Evolutionary conservation across 2,113 vertebrate genomes (phyloP).

Genomic region (Cepphus grylle): DNA sequence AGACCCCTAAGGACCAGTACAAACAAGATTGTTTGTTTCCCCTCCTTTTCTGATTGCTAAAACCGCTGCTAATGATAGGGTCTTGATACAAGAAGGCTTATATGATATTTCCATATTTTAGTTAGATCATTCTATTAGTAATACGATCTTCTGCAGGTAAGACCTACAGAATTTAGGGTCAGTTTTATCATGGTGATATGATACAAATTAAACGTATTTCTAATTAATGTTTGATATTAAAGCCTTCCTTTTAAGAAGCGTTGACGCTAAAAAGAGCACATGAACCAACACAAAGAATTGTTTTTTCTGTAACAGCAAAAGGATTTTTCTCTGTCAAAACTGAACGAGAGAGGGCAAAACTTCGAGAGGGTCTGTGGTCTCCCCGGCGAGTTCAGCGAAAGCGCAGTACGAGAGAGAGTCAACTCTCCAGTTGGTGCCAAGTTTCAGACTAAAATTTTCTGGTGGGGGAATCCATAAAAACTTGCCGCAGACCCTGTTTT

Average conservation of each 20-base stretch:
- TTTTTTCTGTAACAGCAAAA: not conserved
- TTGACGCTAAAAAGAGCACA: not conserved
- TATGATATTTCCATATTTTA: not conserved
- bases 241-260: not conserved
- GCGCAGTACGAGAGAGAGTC: not conserved
- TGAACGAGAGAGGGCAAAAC: not conserved
- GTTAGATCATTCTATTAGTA: not conserved
- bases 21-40: not conserved
- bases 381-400: not conserved
- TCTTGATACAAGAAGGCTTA: not conserved
- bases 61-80: not conserved
- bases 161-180: not conserved
- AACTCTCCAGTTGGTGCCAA: not conserved
- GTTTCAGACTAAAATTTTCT: not conserved
- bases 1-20: not conserved
- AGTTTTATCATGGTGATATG: not conserved
- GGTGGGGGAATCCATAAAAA: not conserved
- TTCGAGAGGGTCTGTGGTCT: not conserved
- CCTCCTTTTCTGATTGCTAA: not conserved
- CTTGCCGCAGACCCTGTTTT: not conserved
- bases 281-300: not conserved
- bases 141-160: not conserved
- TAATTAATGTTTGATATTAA: not conserved
- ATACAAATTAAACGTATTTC: not conserved
- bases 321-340: not conserved